Conservation (phyloP, 2,113 vertebrate species). For the Pterophyllum scalare region DNA sequence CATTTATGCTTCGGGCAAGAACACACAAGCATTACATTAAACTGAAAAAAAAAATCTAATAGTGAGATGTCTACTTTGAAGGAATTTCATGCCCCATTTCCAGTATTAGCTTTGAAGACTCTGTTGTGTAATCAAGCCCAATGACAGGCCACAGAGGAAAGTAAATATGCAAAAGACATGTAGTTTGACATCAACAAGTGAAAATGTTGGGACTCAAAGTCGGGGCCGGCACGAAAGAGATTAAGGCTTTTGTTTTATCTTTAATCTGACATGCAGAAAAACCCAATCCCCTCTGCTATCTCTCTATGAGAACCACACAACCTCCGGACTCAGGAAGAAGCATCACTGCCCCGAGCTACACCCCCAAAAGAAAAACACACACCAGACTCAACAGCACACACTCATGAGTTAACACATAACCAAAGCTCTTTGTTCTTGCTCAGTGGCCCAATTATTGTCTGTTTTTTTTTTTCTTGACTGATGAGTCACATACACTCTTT, state of each 20-base stretch:
- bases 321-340: constrained; percentile 32
- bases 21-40: constrained; percentile 40
- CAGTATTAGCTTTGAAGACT: constrained; percentile 46
- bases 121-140: constrained; percentile 23
- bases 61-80: constrained; percentile 36
- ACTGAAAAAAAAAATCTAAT: constrained; percentile 20
- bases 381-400: constrained; percentile 53
- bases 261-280: constrained; percentile 41
- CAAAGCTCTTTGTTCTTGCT: constrained; percentile 70
- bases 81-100: constrained; percentile 51
- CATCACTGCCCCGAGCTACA: constrained; percentile 42
- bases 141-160: not conserved
- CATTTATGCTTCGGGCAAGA: constrained; percentile 45
- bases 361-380: constrained; percentile 60
- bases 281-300: constrained; percentile 24
- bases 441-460: constrained; percentile 66
- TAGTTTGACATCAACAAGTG: constrained; percentile 37
- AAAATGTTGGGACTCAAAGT: constrained; percentile 16
- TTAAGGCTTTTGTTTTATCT: constrained; percentile 47
- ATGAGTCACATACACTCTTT: constrained; percentile 68
- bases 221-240: constrained; percentile 18
- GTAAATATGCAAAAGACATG: constrained; percentile 15
- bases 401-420: constrained; percentile 52
- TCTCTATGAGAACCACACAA: constrained; percentile 4
- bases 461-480: constrained; percentile 58